Percentiles rank a stretch among this genome's conserved stretches.
These are phyloP conservation scores for Elmis aenea DNA, from an alignment of 2,888 invertebrate species.

Conservation along the genomic window DNA sequence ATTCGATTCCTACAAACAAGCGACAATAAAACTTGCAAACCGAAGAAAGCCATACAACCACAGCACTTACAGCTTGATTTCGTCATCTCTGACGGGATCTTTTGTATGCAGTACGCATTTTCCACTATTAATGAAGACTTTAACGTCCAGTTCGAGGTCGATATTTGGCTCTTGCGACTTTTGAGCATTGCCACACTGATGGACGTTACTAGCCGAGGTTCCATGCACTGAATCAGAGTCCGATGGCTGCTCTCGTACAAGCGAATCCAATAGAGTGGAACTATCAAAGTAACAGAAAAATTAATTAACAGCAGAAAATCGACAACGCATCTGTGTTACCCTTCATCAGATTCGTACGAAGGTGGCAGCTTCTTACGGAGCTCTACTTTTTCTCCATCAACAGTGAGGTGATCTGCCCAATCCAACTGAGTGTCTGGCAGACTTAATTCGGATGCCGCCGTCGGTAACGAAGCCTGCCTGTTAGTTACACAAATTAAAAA, in stretches of 20 bases:
- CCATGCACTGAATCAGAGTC: conserved; percentile 37
- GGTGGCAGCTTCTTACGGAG: conserved; percentile 53
- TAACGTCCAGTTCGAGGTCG: conserved; percentile 93
- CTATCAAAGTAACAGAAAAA: too few species aligned
- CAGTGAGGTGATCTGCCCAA: conserved; percentile 59
- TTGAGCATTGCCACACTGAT: conserved; percentile 42
- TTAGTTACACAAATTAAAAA: conserved; percentile 11
- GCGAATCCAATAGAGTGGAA: conserved; percentile 40
- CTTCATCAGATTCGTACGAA: conserved; percentile 40
- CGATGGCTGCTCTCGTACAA: conserved; percentile 39
- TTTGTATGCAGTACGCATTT: conserved; percentile 95
- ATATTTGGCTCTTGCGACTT: conserved; percentile 84
- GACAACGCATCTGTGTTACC: too few species aligned
- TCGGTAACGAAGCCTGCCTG: conserved; percentile 74
- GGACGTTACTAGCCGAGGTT: conserved; percentile 24
- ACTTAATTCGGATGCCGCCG: conserved; percentile 66
- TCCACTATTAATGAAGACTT: conserved; percentile 93
- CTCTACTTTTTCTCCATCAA: conserved; percentile 61
- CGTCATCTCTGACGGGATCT: conserved; percentile 65
- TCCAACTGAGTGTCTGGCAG: conserved; percentile 54
- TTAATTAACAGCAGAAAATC: background rate
- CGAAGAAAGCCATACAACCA: conserved; percentile 4
- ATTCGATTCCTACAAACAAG: conserved; percentile 49
- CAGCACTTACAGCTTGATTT: conserved; percentile 51
- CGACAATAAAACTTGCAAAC: background rate